Conservation (phyloP, 2,113 vertebrate genomes). For the Blennius ocellaris region DNA sequence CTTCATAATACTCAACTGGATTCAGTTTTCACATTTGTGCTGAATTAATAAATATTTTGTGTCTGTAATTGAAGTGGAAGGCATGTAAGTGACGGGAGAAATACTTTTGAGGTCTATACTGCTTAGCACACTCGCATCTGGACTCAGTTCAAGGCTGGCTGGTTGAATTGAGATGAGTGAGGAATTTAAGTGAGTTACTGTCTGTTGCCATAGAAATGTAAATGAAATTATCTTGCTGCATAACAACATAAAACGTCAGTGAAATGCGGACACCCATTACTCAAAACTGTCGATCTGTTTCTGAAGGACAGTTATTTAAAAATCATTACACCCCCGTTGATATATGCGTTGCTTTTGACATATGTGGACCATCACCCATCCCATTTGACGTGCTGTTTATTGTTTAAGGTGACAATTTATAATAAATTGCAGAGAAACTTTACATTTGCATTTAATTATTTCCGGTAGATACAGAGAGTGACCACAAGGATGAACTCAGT, state of each 20-base stretch:
- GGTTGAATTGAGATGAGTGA: slow-evolving; percentile 17
- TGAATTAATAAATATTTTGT: slow-evolving; percentile 48
- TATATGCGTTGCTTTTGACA: no score
- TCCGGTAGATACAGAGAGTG: no score
- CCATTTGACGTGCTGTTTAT: no score
- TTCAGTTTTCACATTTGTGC: slow-evolving; percentile 27
- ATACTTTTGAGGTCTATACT: neutral
- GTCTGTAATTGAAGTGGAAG: slow-evolving; percentile 41
- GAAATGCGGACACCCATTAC: neutral
- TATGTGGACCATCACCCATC: no score
- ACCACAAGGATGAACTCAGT: no score
- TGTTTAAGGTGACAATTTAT: no score
- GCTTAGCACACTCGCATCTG: neutral
- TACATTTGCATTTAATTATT: no score
- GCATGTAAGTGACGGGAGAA: neutral
- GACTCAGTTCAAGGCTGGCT: slow-evolving; percentile 16
- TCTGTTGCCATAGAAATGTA: slow-evolving; percentile 45
- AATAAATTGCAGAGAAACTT: no score
- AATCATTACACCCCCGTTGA: no score
- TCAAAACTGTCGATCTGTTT: no score
- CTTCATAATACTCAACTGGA: slow-evolving; percentile 29
- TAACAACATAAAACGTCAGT: slow-evolving; percentile 11
- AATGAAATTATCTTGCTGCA: neutral
- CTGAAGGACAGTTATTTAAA: no score
- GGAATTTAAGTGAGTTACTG: neutral